Conservation (phyloP, 2,113 vertebrate species). For the Hydrolagus affinis region DNA sequence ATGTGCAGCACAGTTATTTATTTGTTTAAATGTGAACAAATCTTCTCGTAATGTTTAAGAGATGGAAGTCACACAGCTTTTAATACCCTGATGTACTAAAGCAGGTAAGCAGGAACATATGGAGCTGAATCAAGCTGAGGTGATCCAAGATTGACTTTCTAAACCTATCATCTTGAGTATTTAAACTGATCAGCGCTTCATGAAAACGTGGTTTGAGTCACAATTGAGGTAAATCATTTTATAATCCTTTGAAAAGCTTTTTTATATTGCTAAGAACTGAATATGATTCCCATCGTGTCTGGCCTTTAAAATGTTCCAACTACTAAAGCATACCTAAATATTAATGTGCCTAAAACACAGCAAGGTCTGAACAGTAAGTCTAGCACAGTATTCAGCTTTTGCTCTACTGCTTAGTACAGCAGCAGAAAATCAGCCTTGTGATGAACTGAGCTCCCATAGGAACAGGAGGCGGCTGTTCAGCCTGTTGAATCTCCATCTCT, state of each 20-base stretch:
- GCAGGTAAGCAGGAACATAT: neutral
- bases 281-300: neutral
- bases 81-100: neutral
- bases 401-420: neutral
- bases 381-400: neutral
- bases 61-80: neutral
- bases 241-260: conserved; percentile 1
- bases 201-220: neutral
- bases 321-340: neutral
- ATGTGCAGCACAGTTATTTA: no score
- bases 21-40: no score
- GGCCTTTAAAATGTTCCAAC: neutral
- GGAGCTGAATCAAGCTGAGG: neutral
- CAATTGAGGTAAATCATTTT: neutral
- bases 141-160: neutral
- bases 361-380: neutral
- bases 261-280: neutral
- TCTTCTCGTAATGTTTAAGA: no score
- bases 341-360: neutral
- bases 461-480: no score
- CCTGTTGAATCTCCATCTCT: no score
- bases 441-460: no score
- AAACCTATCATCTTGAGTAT: neutral
- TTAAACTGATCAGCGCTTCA: neutral
- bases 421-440: no score